Evolutionary conservation across 1,140 invertebrate genomes (phyloP).

Genomic region (Drosophila pseudoobscura): DNA sequence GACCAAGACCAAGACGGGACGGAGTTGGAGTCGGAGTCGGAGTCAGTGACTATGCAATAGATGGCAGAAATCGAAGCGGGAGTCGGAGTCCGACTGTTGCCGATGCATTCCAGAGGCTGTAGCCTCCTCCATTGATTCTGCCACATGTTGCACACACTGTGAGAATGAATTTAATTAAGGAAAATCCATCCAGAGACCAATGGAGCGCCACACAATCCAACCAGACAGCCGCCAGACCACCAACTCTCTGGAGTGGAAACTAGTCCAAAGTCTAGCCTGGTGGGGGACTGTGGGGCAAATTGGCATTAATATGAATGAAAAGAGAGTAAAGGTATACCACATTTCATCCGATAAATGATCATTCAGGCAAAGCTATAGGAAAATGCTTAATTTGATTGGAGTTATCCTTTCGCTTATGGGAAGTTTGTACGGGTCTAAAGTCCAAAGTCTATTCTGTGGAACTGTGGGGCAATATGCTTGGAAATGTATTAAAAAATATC

Average conservation of each 20-base stretch:
- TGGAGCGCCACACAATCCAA: conserved; percentile 60
- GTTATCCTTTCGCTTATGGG: no score
- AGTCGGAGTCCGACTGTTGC: conserved; percentile 27
- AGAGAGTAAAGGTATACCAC: not conserved
- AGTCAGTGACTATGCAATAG: conserved; percentile 54
- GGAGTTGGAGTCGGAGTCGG: conserved; percentile 56
- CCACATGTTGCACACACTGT: conserved; percentile 81
- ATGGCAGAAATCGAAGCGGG: conserved; percentile 29
- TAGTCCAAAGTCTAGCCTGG: conserved; percentile 70
- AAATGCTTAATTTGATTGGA: no score
- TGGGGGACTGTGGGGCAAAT: conserved; percentile 37
- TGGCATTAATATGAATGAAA: not conserved
- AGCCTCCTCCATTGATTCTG: conserved; percentile 36
- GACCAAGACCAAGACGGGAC: conserved; percentile 7
- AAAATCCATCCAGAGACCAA: conserved; percentile 67
- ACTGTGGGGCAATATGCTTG: no score
- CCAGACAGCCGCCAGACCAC: conserved; percentile 41
- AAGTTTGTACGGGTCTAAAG: no score
- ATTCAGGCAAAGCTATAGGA: no score
- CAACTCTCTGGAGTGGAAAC: conserved; percentile 15
- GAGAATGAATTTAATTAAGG: conserved; percentile 81
- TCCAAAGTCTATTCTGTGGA: no score
- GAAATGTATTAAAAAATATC: no score
- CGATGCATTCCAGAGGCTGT: conserved; percentile 53
- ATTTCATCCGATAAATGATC: no score